A percentile compares a stretch with the other conserved stretches of the same genome.
Conservation (phyloP, 1,140 invertebrate genomes). For the Lasioglossum albipes region DNA sequence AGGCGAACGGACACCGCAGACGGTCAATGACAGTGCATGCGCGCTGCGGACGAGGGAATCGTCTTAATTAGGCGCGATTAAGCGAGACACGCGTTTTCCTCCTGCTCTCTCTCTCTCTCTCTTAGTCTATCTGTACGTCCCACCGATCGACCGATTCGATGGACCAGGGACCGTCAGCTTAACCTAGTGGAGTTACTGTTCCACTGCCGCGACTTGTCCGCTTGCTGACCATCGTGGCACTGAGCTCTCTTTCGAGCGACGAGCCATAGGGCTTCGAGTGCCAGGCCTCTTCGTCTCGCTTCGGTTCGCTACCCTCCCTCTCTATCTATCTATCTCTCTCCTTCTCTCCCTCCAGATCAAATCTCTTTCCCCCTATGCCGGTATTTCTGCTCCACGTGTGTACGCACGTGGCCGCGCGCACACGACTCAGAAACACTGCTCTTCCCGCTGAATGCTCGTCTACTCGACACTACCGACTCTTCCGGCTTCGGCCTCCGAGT, state of each 20-base stretch:
- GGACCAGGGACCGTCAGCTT: not conserved
- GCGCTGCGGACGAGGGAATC: constrained; percentile 37
- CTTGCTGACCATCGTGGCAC: constrained; percentile 77
- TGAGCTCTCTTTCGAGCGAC: constrained; percentile 70
- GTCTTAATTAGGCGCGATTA: constrained; percentile 65
- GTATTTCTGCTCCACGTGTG: constrained; percentile 54
- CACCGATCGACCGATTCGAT: not conserved
- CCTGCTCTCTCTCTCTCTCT: no score
- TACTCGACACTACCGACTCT: not conserved
- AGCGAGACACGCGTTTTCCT: constrained; percentile 42
- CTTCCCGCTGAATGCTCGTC: not conserved
- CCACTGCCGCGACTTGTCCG: constrained; percentile 65
- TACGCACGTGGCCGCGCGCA: constrained; percentile 49
- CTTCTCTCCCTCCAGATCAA: not conserved
- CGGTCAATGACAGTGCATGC: constrained; percentile 59
- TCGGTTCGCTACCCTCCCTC: constrained; percentile 8
- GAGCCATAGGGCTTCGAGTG: constrained; percentile 69
- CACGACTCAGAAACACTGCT: not conserved
- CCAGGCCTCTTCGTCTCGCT: constrained; percentile 44
- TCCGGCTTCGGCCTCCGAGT: not conserved
- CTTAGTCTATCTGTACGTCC: not conserved
- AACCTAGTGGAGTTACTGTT: constrained; percentile 2
- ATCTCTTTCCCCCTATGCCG: constrained; percentile 5
- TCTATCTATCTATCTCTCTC: constrained; percentile 12
- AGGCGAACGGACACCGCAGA: constrained; percentile 28